These are phyloP conservation scores for Cryptus viduatorius DNA, from an alignment of 2,888 invertebrate species.

Conservation along the genomic window DNA sequence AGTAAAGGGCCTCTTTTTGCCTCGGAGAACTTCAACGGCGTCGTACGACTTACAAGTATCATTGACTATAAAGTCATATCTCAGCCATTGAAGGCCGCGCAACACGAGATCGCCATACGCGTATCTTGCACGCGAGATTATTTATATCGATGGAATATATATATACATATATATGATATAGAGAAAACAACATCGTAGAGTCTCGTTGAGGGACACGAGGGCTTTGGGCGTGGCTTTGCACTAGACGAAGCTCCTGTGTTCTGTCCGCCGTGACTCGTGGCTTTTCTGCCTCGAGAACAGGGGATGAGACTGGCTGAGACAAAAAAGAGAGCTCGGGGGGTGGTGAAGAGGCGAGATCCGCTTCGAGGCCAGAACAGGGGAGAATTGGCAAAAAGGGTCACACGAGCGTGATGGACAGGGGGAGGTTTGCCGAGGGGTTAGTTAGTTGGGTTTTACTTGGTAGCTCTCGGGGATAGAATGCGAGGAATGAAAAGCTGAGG, in stretches of 20 bases:
- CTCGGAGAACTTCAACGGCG: slow-evolving; percentile 1
- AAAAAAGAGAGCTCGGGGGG: not conserved
- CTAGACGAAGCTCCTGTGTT: slow-evolving; percentile 30
- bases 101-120: not conserved
- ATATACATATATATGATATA: not conserved
- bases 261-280: slow-evolving; percentile 42
- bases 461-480: slow-evolving; percentile 17
- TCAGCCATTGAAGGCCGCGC: slow-evolving; percentile 17
- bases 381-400: slow-evolving; percentile 58
- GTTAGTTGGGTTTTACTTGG: slow-evolving; percentile 52
- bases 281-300: slow-evolving; percentile 21
- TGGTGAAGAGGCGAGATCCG: not conserved
- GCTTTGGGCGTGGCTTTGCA: slow-evolving; percentile 66
- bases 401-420: slow-evolving; percentile 49
- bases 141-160: not conserved
- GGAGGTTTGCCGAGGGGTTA: slow-evolving; percentile 44
- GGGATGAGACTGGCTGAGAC: not conserved
- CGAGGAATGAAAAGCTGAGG: slow-evolving; percentile 29
- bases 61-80: slow-evolving; percentile 13
- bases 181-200: slow-evolving; percentile 2
- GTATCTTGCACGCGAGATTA: not conserved
- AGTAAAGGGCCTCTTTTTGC: not conserved
- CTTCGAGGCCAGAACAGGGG: slow-evolving; percentile 22
- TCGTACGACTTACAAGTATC: slow-evolving; percentile 11
- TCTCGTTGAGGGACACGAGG: slow-evolving; percentile 28